Base-by-base conservation (phyloP, 2,797 vertebrate species). In the Hypotaenidia philippensis region DNA sequence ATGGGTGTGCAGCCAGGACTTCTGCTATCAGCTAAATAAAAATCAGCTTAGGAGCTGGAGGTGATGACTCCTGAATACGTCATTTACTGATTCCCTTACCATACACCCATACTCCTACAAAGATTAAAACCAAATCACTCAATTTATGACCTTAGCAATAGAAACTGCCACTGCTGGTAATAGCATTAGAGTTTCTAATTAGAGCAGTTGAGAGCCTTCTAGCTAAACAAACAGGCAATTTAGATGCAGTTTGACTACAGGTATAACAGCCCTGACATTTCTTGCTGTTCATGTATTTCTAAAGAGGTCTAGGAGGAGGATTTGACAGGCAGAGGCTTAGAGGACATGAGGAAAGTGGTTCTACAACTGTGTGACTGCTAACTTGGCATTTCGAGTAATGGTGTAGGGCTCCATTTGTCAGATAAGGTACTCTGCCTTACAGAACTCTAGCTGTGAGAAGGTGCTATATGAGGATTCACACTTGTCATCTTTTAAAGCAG, bases 1-100 rank as follows among this genome's bases (percentile, higher is more conserved):
- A 34, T 0, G 15, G n/a, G 16, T 93, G 59, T 93, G 84, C 83
- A 83, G 94, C 94, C 47, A 91, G 77, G 76, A 95, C 87, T 65
- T 94, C 72, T 70, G 86, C 23, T 81, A 80, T 11, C 34, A 65
- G 49, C 83, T 87, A 36, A 50, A 79, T 78, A 72, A 87, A 93
- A 71, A 83, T 17, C 72, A 78, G 52, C 41, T 81, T 38, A 49
- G 77, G 53, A 89, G 50, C 77, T 90, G 78, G 52, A 44, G 36
- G 9, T 90, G 60, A 57, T 68, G 53, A 74, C 66, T 90, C 12
- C 47, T 38, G 53, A 91, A 93, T 68, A 32, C 45, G 36, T 87
- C 45, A 53, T 84, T 87, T 36, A 6, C 25, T 8, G 15, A 64
- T 55, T 74, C n/a, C 63, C 29, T 82, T 79, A 23, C 74, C 61